Percentiles rank a stretch among this genome's conserved stretches.
phyloP scores from a whole-genome alignment of 1,140 invertebrate species.

The Diuraphis noxia region DNA sequence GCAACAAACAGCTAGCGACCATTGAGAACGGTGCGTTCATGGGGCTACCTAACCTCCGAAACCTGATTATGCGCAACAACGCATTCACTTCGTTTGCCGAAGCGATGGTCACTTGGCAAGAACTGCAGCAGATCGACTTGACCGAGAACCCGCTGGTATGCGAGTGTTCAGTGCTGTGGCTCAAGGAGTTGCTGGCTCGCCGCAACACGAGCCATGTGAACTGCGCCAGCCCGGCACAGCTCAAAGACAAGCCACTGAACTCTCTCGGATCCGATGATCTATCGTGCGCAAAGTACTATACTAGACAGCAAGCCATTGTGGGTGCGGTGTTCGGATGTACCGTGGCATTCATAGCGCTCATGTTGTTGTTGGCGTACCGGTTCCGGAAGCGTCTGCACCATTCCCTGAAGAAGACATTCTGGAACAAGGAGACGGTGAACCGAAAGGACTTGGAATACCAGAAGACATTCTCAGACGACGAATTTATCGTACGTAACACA shows the following conservation, averaged over 20 bases:
- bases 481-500: constrained; percentile 73
- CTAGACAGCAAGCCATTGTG: constrained; percentile 76
- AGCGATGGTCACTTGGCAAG: constrained; percentile 76
- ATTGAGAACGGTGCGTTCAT: constrained; percentile 76
- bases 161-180: constrained; percentile 78
- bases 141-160: constrained; percentile 83
- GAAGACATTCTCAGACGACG: constrained; percentile 83
- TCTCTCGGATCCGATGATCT: constrained; percentile 74
- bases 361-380: constrained; percentile 75
- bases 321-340: constrained; percentile 72
- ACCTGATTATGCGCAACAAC: constrained; percentile 78
- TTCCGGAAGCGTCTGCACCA: constrained; percentile 76
- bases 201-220: constrained; percentile 75
- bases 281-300: constrained; percentile 76
- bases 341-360: constrained; percentile 69
- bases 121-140: constrained; percentile 74
- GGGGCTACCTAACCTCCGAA: constrained; percentile 75
- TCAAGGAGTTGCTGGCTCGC: constrained; percentile 71
- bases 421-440: constrained; percentile 72
- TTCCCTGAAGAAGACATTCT: constrained; percentile 79
- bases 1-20: constrained; percentile 72
- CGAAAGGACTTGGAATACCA: constrained; percentile 85
- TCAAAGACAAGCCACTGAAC: constrained; percentile 71
- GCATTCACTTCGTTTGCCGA: constrained; percentile 74
- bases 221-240: constrained; percentile 72